phyloP scores from a whole-genome alignment of 2,113 vertebrate genomes.

The Fregetta grallaria region DNA sequence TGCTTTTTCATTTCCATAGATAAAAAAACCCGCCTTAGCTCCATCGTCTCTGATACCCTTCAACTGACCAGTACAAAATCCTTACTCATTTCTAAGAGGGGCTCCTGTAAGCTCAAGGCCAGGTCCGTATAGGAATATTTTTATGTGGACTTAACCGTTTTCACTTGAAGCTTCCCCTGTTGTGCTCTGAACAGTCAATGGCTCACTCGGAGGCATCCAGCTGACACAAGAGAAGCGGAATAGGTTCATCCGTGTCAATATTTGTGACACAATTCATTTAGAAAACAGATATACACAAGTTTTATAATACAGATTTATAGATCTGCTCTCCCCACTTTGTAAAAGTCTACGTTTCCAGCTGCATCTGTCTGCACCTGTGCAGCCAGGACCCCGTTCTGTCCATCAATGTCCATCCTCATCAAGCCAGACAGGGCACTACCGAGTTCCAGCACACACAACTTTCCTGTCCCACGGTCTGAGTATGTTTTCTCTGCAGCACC shows the following conservation, averaged over 20 bases:
- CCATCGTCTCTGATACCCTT: not conserved
- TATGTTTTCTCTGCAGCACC: not conserved
- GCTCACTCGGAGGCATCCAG: not conserved
- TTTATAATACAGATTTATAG: not conserved
- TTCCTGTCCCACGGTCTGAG: not conserved
- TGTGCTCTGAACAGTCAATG: not conserved
- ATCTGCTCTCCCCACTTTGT: not conserved
- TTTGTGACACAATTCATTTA: not conserved
- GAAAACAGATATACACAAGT: not conserved
- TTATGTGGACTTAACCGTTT: not conserved
- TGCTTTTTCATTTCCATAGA: not conserved
- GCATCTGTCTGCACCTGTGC: not conserved
- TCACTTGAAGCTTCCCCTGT: not conserved
- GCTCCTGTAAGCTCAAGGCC: not conserved
- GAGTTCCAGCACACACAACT: not conserved
- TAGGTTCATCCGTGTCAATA: not conserved
- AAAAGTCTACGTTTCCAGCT: not conserved
- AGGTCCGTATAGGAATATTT: not conserved
- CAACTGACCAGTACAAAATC: not conserved
- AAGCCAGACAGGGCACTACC: not conserved
- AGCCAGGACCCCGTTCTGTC: not conserved
- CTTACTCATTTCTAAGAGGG: rapidly evolving
- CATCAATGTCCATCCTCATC: not conserved
- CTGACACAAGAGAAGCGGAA: not conserved
- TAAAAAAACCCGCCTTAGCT: not conserved